Percentiles rank a stretch among this genome's conserved stretches.
phyloP scores from a whole-genome alignment of 2,888 invertebrate species.

The Torymus texanus region DNA sequence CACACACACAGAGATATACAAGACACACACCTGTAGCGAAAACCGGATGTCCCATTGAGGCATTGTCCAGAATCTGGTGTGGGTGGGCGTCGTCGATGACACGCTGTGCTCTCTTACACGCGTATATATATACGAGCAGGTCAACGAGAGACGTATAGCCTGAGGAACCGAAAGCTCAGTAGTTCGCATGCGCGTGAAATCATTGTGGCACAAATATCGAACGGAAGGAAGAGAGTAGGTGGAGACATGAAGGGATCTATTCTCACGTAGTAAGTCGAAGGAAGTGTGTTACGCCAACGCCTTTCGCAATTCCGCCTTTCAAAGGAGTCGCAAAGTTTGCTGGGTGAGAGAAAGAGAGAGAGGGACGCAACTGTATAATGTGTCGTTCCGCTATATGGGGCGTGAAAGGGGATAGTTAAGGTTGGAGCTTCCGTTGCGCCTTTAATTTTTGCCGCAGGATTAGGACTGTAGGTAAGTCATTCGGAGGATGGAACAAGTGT shows the following conservation, averaged over 20 bases:
- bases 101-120: conserved; percentile 59
- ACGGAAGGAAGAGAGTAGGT: conserved; percentile 13
- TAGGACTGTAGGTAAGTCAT: background rate
- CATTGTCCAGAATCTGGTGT: conserved; percentile 62
- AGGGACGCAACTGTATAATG: too few species aligned
- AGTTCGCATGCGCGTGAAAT: conserved; percentile 64
- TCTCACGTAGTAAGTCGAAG: too few species aligned
- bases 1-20: background rate
- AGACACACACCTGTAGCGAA: conserved; percentile 53
- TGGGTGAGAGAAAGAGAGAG: too few species aligned
- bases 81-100: conserved; percentile 65
- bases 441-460: conserved; percentile 26
- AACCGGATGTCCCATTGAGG: conserved; percentile 68
- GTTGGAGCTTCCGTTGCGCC: background rate
- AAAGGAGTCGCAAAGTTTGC: too few species aligned
- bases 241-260: background rate
- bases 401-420: background rate
- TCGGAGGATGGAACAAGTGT: background rate
- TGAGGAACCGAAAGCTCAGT: conserved; percentile 50
- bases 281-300: too few species aligned
- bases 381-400: too few species aligned
- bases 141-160: conserved; percentile 63
- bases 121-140: conserved; percentile 32
- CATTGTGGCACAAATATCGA: conserved; percentile 63
- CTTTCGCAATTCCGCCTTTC: too few species aligned